Evolutionary conservation across 2,888 invertebrate genomes (phyloP).

Genomic region (Xylota segnis): DNA sequence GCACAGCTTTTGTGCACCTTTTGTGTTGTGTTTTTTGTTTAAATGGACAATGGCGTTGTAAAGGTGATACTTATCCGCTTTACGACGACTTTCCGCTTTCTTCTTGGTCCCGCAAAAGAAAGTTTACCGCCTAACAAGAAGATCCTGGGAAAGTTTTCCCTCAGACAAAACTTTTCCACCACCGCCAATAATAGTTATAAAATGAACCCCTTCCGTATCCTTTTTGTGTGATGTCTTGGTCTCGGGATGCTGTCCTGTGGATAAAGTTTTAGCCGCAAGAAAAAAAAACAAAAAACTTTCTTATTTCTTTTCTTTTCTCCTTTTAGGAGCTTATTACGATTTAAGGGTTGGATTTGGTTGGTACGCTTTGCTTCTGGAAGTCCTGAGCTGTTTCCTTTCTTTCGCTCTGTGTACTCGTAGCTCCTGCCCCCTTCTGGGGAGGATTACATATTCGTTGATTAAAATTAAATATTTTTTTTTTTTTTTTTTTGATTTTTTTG

Average conservation of each 20-base stretch:
- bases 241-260: slow-evolving; percentile 20
- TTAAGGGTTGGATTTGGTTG: slow-evolving; percentile 70
- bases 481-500: slow-evolving; percentile 1
- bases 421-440: background rate
- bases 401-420: background rate
- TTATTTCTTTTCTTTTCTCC: background rate
- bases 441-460: slow-evolving; percentile 69
- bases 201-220: slow-evolving; percentile 64
- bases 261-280: slow-evolving; percentile 70
- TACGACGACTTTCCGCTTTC: slow-evolving; percentile 35
- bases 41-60: slow-evolving; percentile 72
- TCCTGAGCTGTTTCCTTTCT: slow-evolving; percentile 29
- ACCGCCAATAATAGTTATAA: slow-evolving; percentile 69
- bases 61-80: slow-evolving; percentile 71
- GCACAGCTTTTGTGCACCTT: slow-evolving; percentile 47
- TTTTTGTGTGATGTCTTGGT: slow-evolving; percentile 29
- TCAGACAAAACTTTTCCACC: slow-evolving; percentile 60
- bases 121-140: slow-evolving; percentile 29
- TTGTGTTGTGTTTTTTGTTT: slow-evolving; percentile 63
- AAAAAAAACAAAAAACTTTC: background rate
- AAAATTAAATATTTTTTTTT: slow-evolving; percentile 71
- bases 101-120: background rate
- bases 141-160: slow-evolving; percentile 65
- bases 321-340: slow-evolving; percentile 71
- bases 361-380: slow-evolving; percentile 29